Evolutionary conservation across 2,797 vertebrate genomes (phyloP), one percentile per base, ranked within the genome.

Genomic region (Takifugu rubripes): DNA sequence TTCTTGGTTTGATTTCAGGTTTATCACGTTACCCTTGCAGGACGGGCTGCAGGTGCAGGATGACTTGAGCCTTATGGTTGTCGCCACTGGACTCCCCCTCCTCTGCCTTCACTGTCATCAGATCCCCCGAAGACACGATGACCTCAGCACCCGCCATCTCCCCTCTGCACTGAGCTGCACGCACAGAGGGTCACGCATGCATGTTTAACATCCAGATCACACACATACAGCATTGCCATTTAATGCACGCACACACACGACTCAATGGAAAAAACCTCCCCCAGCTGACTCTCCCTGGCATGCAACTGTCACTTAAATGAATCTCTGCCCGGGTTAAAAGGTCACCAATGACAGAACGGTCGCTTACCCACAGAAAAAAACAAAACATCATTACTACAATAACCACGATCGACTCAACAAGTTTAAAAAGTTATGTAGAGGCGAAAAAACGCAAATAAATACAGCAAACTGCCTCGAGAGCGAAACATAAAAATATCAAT

Each of bases 31-130:
- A 96, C 95, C 94, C 92, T 44, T 94, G 93, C 45, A 92, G 89
- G 74, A 94, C 87, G 3, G 94, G 93, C 78, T 95, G 94, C 64
- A 94, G 90, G 83, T 94, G 94, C 75, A 96, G 71, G 70, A 94
- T 91, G 79, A 94, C 94, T 85, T 93, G 92, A 58, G 93, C 91
- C 83, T 92, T 94, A 64, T 88, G 91, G 78, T 91, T 68, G 70
- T 87, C 70, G 72, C 93, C 91, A 55, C 90, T 92, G 78, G 89
- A 91, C 61, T 90, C 93, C 46, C 87, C 92, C 78, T 93, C 93
- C 52, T 90, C 94, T 59, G 90, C 91, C 83, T 93, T 94, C 71
- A 92, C 89, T 69, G 91, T 90, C 80, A 92, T 90, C 68, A 93
- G 90, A 73, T 94, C 92, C 74, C 91, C 93, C 82, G 94, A 88